Conservation (phyloP, 2,797 vertebrate genomes). For the Lagocephalus sceleratus region DNA sequence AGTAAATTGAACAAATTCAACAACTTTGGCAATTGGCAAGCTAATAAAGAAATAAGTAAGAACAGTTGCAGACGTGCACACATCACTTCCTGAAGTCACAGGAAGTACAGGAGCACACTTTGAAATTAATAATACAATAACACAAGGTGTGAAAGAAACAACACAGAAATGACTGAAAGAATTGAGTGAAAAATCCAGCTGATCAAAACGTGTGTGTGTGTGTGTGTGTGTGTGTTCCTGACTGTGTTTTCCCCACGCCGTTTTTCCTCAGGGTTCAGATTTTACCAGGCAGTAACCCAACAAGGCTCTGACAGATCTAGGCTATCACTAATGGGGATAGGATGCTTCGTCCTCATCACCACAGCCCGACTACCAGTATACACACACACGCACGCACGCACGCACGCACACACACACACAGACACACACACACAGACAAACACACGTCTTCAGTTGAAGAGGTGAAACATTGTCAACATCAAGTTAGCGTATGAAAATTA, state of each 20-base stretch:
- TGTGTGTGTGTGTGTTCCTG: conserved; percentile 25
- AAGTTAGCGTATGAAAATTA: no score
- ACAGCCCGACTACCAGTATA: conserved; percentile 27
- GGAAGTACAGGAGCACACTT: not conserved
- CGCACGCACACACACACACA: conserved; percentile 6
- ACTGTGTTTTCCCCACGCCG: conserved; percentile 47
- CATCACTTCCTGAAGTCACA: conserved; percentile 7
- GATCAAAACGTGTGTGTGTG: conserved; percentile 37
- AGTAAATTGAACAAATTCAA: conserved; percentile 12
- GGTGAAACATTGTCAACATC: no score
- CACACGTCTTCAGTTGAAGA: conserved; percentile 1
- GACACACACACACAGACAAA: conserved; percentile 13
- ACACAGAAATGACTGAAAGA: conserved; percentile 8
- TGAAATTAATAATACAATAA: no score
- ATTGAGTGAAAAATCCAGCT: conserved; percentile 23
- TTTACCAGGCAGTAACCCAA: conserved; percentile 62
- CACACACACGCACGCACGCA: conserved; percentile 2
- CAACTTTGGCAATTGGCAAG: no score
- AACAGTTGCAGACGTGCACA: conserved; percentile 6
- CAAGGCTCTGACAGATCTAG: conserved; percentile 77
- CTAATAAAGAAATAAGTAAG: conserved; percentile 22
- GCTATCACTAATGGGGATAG: conserved; percentile 77
- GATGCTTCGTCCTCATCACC: conserved; percentile 63
- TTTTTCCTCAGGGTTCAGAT: conserved; percentile 61
- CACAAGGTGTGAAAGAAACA: conserved; percentile 21